A percentile compares a stretch with the other conserved stretches of the same genome.
phyloP scores from a whole-genome alignment of 2,797 vertebrate species.

The Amblyraja radiata region DNA sequence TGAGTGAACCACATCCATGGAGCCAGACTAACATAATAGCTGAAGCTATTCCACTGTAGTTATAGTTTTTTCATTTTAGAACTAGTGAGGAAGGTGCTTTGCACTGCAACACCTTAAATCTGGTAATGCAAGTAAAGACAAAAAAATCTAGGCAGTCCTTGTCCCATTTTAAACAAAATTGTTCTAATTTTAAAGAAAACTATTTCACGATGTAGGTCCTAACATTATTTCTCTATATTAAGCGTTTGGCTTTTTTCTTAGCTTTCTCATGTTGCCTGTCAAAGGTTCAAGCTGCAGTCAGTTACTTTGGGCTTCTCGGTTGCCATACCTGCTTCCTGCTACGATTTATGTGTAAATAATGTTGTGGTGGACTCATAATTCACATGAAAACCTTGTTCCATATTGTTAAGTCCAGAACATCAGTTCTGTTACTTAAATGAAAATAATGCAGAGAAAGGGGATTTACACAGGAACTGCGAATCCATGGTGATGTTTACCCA shows the following conservation, averaged over 20 bases:
- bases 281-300: not conserved
- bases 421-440: conserved; percentile 14
- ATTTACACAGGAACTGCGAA: conserved; percentile 24
- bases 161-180: not conserved
- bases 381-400: not conserved
- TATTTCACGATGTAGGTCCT: not conserved
- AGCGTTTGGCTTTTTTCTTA: not conserved
- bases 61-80: not conserved
- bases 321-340: not conserved
- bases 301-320: not conserved
- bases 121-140: not conserved
- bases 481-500: conserved; percentile 9
- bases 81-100: not conserved
- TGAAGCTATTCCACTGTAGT: not conserved
- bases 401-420: not conserved
- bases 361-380: not conserved
- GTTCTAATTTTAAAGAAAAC: conserved; percentile 1
- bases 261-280: not conserved
- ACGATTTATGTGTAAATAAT: conserved; percentile 24
- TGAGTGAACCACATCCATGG: not conserved
- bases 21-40: not conserved
- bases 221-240: not conserved
- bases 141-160: not conserved
- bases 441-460: conserved; percentile 5
- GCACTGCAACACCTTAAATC: not conserved